Base-by-base conservation (phyloP, 2,797 vertebrate genomes). In the Phyllotis vaccarum region DNA sequence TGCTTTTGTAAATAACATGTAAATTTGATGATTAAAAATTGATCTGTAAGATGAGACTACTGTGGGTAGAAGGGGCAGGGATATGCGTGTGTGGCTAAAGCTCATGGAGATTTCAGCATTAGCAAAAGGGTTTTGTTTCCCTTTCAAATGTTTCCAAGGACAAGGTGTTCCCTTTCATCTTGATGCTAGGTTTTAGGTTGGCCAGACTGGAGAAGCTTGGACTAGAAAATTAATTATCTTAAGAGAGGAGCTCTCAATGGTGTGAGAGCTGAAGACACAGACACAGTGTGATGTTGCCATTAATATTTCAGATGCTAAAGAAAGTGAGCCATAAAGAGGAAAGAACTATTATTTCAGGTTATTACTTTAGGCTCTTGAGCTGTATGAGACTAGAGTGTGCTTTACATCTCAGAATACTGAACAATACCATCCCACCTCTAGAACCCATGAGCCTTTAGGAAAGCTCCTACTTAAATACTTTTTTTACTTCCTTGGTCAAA, bases 401-500 rank as follows among this genome's bases (percentile, higher is more conserved):
- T 2, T 74, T 75, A 58, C 46, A 81, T 40, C 66, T 43, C 46
- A 68, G 88, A 91, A 88, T 81, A 49, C 52, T 54, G 31, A 2
- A 21, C 49, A 85, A 4, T 78, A 2, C 37, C 40, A 16, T 66
- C 37, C 60, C 62, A n/a, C 17, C 58, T 37, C 68, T 17, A 16
- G 54, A 81, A 95, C 74, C 40, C 56, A 29, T 8, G 10, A 93
- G 31, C n/a, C 54, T 70, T 95, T 60, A 0, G 10, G n/a, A n/a
- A 94, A 72, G 68, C 22, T 91, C 54, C 79, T 80, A 40, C 40
- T 62, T 93, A 43, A 88, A 90, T 72, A 43, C 86, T 89, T 34
- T 79, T 40, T 95, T 93, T 64, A 12, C 91, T 83, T 83, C 62
- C 3, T 49, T 86, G 92, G 40, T 92, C 64, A 95, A 83, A 89